Percentiles rank a stretch among this genome's conserved stretches.
Evolutionary conservation across 1,140 invertebrate genomes (phyloP).

Genomic region (Conus betulinus): DNA sequence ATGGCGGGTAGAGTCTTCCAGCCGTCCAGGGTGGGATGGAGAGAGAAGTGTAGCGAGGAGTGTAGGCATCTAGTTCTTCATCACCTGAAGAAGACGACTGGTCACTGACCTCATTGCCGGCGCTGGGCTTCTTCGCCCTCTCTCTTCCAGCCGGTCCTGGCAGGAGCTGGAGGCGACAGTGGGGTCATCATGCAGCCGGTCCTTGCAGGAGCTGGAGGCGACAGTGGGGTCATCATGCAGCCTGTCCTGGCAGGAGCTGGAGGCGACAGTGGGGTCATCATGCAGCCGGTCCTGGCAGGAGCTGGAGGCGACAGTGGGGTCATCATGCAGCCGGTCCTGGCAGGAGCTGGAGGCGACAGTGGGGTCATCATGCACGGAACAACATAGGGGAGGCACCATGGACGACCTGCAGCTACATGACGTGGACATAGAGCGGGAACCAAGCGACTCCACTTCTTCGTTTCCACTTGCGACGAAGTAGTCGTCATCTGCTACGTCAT

Average conservation of each 20-base stretch:
- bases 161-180: too few species aligned
- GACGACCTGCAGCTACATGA: too few species aligned
- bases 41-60: background rate
- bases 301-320: too few species aligned
- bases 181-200: background rate
- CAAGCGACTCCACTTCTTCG: too few species aligned
- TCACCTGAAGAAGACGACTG: background rate
- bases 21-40: constrained; percentile 1
- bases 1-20: constrained; percentile 87
- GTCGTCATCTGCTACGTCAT: too few species aligned
- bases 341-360: too few species aligned
- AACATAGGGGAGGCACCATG: too few species aligned
- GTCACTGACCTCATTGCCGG: background rate
- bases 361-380: background rate
- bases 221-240: too few species aligned
- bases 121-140: background rate
- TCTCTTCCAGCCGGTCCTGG: background rate
- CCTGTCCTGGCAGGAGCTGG: background rate
- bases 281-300: background rate
- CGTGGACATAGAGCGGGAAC: too few species aligned
- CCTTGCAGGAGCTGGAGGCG: too few species aligned
- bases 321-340: background rate
- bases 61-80: background rate
- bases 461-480: too few species aligned
- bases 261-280: background rate